Base-by-base conservation (phyloP, 2,888 invertebrate genomes). In the Clitarchus hookeri region DNA sequence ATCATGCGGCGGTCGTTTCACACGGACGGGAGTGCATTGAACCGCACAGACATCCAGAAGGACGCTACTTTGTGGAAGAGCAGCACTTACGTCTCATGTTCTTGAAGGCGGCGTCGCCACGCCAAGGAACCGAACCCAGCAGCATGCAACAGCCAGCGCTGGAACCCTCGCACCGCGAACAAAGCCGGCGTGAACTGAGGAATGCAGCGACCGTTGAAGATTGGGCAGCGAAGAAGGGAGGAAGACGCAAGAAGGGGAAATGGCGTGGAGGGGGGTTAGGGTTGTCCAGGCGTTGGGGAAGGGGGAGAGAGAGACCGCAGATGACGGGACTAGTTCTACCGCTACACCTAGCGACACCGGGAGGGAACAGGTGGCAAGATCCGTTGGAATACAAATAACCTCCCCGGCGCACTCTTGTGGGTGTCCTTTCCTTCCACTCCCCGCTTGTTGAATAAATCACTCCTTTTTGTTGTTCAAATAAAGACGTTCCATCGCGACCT, bases 111-210 rank as follows among this genome's bases (percentile, higher is more conserved):
- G 65, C 23, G 16, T 65, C 65, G n/a, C 19, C 65, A 65, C 65
- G 65, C 65, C 65, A 65, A 16, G 65, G 65, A 23, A 65, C 23
- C 65, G 65, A 65, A 65, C 65, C 65, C 0, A 65, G 65, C 19
- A 65, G 11, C 65, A 88, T 86, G 86, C 83, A 54, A 86, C 89
- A 89, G 88, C 90, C 82, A 87, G 84, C 19, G 86, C 23, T 54
- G 84, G 44, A n/a, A 79, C 83, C 54, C 84, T 36, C 19, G 36
- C 36, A 36, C 36, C 36, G 85, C 79, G 27, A 79, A 48, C 77
- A 85, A 79, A 27, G 79, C 53, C 80, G 86, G 84, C n/a, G 79
- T 78, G 82, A 26, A 77, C 84, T 83, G 44, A 25, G 44, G 44
- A 44, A 44, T 44, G 44, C 83, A 27, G 16, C 44, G 83, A 6